phyloP scores from a whole-genome alignment of 2,888 invertebrate genomes.

The Lacanobia wlatinum region DNA sequence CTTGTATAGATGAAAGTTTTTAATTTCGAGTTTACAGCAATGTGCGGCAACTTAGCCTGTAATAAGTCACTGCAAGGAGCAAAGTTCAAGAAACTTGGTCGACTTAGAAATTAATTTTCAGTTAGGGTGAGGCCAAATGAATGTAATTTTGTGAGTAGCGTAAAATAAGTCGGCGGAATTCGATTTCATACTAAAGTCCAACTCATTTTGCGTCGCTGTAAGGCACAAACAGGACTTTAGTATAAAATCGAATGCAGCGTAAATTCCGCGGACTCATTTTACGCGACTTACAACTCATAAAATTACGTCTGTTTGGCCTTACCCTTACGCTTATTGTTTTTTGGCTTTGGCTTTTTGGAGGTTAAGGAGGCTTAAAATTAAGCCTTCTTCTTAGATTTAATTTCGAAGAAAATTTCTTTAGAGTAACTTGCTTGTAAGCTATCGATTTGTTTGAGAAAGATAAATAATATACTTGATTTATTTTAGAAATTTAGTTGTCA shows the following conservation, averaged over 20 bases:
- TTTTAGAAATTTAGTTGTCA: too few relatives aligned
- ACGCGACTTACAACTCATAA: too few relatives aligned
- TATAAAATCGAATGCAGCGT: too few relatives aligned
- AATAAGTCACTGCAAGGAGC: neutral
- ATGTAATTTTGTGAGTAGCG: too few relatives aligned
- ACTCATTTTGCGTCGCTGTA: too few relatives aligned
- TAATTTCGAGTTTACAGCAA: slow-evolving; percentile 26
- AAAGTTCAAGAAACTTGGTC: slow-evolving; percentile 6
- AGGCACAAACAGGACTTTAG: too few relatives aligned
- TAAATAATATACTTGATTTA: too few relatives aligned
- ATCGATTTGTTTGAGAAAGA: neutral
- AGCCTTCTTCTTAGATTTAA: neutral
- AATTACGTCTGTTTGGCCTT: too few relatives aligned
- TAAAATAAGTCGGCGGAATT: too few relatives aligned
- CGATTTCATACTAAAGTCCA: too few relatives aligned
- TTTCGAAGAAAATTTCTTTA: neutral
- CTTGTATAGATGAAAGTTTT: slow-evolving; percentile 28
- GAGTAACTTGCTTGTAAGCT: neutral
- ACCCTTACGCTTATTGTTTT: neutral
- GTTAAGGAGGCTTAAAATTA: neutral
- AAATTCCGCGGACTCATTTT: too few relatives aligned
- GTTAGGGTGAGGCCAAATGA: too few relatives aligned
- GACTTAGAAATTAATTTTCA: slow-evolving; percentile 9
- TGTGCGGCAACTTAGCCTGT: slow-evolving; percentile 27
- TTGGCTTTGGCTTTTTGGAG: neutral